Conservation (phyloP, 2,888 invertebrate genomes). For the Agrotis segetum region DNA sequence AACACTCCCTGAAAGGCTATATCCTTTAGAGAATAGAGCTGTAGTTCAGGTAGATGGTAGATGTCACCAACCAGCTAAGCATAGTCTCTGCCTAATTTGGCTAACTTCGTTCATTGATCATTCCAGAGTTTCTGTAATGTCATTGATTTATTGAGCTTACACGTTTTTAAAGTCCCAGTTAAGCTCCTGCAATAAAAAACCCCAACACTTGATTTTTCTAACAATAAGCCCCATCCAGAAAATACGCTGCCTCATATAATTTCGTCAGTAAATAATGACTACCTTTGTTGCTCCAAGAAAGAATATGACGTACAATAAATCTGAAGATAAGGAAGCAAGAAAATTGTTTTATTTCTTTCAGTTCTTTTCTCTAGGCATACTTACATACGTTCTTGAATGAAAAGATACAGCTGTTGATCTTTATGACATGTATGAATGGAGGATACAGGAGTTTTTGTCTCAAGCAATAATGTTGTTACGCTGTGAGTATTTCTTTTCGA, state of each 20-base stretch:
- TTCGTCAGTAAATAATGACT: constrained; percentile 38
- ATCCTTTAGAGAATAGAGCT: too few species aligned
- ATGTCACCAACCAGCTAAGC: too few species aligned
- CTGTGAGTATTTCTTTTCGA: neutral
- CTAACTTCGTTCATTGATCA: neutral
- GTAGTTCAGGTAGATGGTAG: too few species aligned
- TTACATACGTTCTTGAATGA: neutral
- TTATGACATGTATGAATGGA: neutral
- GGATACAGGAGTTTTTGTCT: neutral
- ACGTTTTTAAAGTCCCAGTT: neutral
- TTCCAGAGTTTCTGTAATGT: neutral
- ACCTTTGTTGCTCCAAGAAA: constrained; percentile 33
- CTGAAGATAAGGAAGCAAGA: constrained; percentile 25
- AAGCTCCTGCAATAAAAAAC: neutral
- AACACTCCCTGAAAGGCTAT: too few species aligned
- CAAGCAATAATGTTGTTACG: neutral
- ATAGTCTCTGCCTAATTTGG: neutral
- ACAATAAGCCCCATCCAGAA: constrained; percentile 8
- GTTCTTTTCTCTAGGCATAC: constrained; percentile 2
- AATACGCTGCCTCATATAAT: constrained; percentile 22
- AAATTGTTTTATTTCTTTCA: constrained; percentile 22
- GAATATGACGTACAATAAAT: constrained; percentile 41
- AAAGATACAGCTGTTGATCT: constrained; percentile 1
- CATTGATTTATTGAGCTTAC: too few species aligned
- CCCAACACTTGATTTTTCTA: neutral